Conservation (phyloP, 2,113 vertebrate genomes). For the Hirundichthys speculiger region DNA sequence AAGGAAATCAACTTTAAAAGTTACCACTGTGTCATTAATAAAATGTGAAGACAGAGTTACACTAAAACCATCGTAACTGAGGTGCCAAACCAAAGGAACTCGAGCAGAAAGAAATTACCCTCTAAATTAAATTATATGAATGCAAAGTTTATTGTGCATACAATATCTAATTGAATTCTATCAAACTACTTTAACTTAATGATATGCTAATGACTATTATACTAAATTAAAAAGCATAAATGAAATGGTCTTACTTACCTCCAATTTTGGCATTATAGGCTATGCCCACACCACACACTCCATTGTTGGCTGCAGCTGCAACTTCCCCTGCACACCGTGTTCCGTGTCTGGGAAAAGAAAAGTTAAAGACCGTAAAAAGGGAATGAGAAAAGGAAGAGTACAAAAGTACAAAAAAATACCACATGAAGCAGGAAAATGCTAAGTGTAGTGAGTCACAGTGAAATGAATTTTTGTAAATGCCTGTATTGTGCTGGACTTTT, state of each 20-base stretch:
- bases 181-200: slow-evolving; percentile 16
- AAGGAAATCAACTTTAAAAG: slow-evolving; percentile 8
- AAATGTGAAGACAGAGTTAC: slow-evolving; percentile 16
- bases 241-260: slow-evolving; percentile 78
- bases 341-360: slow-evolving; percentile 83
- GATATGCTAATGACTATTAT: slow-evolving; percentile 1
- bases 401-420: fast-evolving
- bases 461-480: neutral
- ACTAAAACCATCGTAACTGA: slow-evolving; percentile 1
- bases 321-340: slow-evolving; percentile 96
- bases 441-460: slow-evolving; percentile 4
- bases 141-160: slow-evolving; percentile 5
- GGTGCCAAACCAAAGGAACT: neutral
- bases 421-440: neutral
- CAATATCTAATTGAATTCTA: slow-evolving; percentile 9
- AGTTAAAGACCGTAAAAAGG: slow-evolving; percentile 3
- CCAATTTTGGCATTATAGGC: slow-evolving; percentile 94
- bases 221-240: neutral
- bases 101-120: slow-evolving; percentile 8
- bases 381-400: neutral
- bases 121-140: neutral
- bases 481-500: slow-evolving; percentile 9
- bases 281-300: slow-evolving; percentile 92
- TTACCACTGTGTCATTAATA: slow-evolving; percentile 8
- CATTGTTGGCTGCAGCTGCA: slow-evolving; percentile 91